phyloP scores from a whole-genome alignment of 1,140 invertebrate species.

The Nomia melanderi region DNA sequence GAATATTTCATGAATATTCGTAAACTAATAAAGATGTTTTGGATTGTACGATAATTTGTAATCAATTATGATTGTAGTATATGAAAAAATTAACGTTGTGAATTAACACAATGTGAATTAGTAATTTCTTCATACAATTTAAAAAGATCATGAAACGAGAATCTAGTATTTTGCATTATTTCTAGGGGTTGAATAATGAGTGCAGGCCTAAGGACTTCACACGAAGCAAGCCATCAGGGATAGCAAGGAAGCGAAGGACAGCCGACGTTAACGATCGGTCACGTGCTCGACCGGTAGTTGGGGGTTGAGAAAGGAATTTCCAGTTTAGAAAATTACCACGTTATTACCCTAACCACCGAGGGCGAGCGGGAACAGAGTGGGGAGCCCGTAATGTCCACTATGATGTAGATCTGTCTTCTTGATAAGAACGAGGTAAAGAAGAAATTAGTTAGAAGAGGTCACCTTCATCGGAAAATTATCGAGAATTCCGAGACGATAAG shows the following conservation, averaged over 20 bases:
- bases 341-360: conserved; percentile 62
- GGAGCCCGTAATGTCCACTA: conserved; percentile 59
- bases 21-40: no score
- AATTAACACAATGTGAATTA: no score
- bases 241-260: conserved; percentile 51
- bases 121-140: no score
- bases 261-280: conserved; percentile 67
- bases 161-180: background rate
- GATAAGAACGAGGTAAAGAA: conserved; percentile 68
- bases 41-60: no score
- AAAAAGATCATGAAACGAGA: background rate
- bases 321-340: conserved; percentile 77
- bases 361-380: conserved; percentile 18
- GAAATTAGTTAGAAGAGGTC: conserved; percentile 56
- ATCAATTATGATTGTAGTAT: no score
- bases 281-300: conserved; percentile 68
- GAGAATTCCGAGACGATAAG: conserved; percentile 59
- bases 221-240: conserved; percentile 15
- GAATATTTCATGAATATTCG: no score
- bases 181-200: conserved; percentile 13
- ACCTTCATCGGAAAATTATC: conserved; percentile 51
- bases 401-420: conserved; percentile 54
- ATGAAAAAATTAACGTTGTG: no score
- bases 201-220: conserved; percentile 21
- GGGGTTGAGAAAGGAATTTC: conserved; percentile 73